Evolutionary conservation across 92 coral and sea anemone species (phyloP).

Genomic region (Paramuricea clavata): DNA sequence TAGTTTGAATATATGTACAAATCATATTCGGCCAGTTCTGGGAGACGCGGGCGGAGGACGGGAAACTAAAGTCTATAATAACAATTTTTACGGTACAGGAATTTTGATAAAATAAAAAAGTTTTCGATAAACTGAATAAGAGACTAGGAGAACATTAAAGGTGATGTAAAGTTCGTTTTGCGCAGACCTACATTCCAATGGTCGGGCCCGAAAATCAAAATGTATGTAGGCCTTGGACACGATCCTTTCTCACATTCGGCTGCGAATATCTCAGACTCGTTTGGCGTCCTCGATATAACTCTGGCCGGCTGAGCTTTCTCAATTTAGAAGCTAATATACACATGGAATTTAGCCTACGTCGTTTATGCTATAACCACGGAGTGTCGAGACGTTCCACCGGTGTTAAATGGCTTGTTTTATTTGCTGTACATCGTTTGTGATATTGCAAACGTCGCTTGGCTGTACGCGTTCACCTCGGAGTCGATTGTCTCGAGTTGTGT

Average conservation of each 20-base stretch:
- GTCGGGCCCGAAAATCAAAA: no score
- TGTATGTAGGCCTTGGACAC: background rate
- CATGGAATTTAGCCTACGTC: conserved; percentile 76
- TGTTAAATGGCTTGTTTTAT: conserved; percentile 64
- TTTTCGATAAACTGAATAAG: no score
- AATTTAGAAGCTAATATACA: conserved; percentile 74
- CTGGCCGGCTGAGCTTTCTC: conserved; percentile 78
- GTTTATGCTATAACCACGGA: conserved; percentile 67
- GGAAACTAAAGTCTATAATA: no score
- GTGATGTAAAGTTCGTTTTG: no score
- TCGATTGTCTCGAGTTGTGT: conserved; percentile 36
- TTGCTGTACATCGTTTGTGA: conserved; percentile 66
- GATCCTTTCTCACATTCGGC: background rate
- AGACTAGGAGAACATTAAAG: no score
- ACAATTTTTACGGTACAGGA: no score
- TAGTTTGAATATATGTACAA: no score
- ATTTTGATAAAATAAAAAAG: no score
- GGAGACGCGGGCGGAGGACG: no score
- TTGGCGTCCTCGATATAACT: conserved; percentile 60
- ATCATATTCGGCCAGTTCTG: no score
- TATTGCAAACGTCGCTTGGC: conserved; percentile 66
- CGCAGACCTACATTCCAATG: no score
- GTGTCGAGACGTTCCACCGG: conserved; percentile 66
- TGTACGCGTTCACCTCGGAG: conserved; percentile 63
- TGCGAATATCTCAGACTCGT: background rate